Base-by-base conservation (phyloP, 64 coral and sea anemone species). In the Anthopleura sola region DNA sequence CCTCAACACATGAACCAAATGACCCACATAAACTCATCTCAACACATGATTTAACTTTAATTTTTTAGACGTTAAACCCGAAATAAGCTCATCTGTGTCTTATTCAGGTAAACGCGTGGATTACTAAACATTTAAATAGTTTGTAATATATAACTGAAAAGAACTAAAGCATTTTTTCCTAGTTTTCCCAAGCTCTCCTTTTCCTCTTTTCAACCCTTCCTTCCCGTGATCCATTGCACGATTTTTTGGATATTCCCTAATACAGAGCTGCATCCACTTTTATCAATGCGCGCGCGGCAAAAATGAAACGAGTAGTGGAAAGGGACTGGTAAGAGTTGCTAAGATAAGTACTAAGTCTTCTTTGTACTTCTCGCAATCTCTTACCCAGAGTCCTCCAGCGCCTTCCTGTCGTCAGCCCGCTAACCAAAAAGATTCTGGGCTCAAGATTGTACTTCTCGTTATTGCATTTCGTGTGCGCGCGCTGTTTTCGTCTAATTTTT, bases 101-200 rank as follows among this genome's bases (percentile, higher is more conserved):
- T 71, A 71, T 16, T 71, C 66, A 71, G 66, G 66, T 71, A 71
- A 71, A 71, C 28, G n/a, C 24, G 23, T 62, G 11, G n/a, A 26
- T 15, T 62, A 62, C n/a, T 62, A n/a, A 28, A 15, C 58, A n/a
- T 24, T 26, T 62, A 56, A 56, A 56, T 56, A 5, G 5, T 62
- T n/a, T 62, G 5, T 62, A 26, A 56, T n/a, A n/a, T n/a, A 20
- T 56, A 18, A 18, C 7, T 62, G 5, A n/a, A n/a, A 7, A n/a
- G 11, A 62, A 15, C 24, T n/a, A 20, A 71, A 71, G 34, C 34
- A 66, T n/a, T 66, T 66, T 66, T 64, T 66, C 16, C 3, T 66
- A n/a, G 60, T 32, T 71, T 71, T 71, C 29, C 66, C 29, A 71
- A 71, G 66, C 66, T 71, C 66, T 71, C 66, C 66, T 34, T 15